Conservation (phyloP, 2,888 invertebrate species). For the Ferrisia virgata region DNA sequence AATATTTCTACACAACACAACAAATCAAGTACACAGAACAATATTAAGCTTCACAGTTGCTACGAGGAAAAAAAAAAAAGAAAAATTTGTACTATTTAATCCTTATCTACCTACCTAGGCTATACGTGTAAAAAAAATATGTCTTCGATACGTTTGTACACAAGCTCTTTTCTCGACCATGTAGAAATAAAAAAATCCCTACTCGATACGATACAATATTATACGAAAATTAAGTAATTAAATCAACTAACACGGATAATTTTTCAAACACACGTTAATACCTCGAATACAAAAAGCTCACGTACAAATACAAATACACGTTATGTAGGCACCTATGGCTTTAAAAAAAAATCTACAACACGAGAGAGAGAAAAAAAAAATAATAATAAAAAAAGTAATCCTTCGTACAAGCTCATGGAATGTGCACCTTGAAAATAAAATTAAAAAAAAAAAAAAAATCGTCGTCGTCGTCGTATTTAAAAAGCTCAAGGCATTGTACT, state of each 20-base stretch:
- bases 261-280: not conserved
- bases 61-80: too few species aligned
- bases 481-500: slow-evolving; percentile 29
- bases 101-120: not conserved
- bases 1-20: not conserved
- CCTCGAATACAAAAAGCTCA: slow-evolving; percentile 12
- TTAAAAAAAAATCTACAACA: not conserved
- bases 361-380: not conserved
- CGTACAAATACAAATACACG: not conserved
- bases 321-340: too few species aligned
- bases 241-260: slow-evolving; percentile 1
- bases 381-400: not conserved
- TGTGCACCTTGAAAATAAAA: not conserved
- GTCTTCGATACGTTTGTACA: not conserved
- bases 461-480: not conserved
- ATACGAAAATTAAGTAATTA: not conserved
- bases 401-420: slow-evolving; percentile 24
- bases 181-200: not conserved
- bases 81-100: slow-evolving; percentile 13
- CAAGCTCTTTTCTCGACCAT: not conserved
- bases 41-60: not conserved
- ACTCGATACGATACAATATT: too few species aligned
- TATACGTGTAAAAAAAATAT: not conserved
- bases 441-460: not conserved
- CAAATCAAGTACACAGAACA: not conserved